Evolutionary conservation across 2,888 invertebrate species (phyloP), one percentile per base, ranked within the genome.

Genomic region (Himalopsyche kuldschensis): DNA sequence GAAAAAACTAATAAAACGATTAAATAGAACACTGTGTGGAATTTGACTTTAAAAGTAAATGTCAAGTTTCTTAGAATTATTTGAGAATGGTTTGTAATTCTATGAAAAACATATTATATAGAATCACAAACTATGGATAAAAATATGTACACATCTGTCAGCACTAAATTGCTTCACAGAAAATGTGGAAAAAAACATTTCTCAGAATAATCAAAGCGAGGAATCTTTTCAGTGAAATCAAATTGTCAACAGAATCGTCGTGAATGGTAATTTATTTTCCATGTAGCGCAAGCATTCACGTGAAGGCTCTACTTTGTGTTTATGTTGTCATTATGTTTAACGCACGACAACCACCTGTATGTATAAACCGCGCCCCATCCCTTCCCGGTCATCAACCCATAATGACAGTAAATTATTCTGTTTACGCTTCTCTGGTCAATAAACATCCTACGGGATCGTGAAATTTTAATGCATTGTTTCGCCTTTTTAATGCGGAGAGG

Each of bases 311-410:
- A 69, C 69, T 69, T 69, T 69, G 69, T 69, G 69, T 69, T 69
- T 69, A 69, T 69, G 69, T 69, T 69, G 69, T 69, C 69, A 69
- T 69, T 69, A 69, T 69, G 69, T 69, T 69, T 69, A 69, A 69
- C 69, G 15, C 69, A 69, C 69, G 27, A 69, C 69, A 69, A 69
- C 69, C 69, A 69, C 69, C 69, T 69, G 69, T 69, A 69, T 69
- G 69, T 69, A 69, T 27, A 27, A 30, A 27, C 69, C 69, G 69
- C 27, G 69, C 27, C 30, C 11, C 30, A 30, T 69, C 69, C 69
- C 69, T 69, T 27, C 69, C 30, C 69, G 69, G 69, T 69, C 69
- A 30, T 69, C 69, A 69, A 69, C 30, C 69, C 69, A 27, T 69
- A 69, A 69, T 69, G 69, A 69, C 69, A 30, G 69, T 69, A 69